Conservation (phyloP, 2,888 invertebrate genomes). For the Geotrupes spiniger region DNA sequence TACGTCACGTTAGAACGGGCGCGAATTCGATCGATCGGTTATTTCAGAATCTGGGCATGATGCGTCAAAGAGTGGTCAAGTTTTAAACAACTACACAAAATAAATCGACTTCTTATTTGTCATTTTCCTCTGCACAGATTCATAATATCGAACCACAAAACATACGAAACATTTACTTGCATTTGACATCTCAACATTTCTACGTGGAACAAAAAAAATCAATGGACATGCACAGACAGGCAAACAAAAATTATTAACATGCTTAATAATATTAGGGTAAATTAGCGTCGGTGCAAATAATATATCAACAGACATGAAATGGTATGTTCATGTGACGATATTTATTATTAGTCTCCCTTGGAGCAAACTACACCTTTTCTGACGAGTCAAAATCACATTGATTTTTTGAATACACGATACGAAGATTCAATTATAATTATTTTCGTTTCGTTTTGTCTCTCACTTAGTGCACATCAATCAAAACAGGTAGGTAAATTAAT, state of each 20-base stretch:
- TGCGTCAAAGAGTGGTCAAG: background rate
- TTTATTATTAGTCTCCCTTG: constrained; percentile 31
- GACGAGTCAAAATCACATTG: constrained; percentile 18
- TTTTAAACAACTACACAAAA: no score
- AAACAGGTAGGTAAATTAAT: no score
- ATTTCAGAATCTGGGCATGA: constrained; percentile 1
- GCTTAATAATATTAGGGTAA: background rate
- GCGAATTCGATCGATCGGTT: constrained; percentile 5
- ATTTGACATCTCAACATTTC: constrained; percentile 17
- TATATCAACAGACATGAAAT: background rate
- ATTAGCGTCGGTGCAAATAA: background rate
- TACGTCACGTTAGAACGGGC: constrained; percentile 14
- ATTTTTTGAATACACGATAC: no score
- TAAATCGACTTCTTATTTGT: no score
- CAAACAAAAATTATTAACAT: background rate
- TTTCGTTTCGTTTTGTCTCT: no score
- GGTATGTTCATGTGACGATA: background rate
- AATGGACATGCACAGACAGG: background rate
- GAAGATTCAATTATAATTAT: no score
- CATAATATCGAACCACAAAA: constrained; percentile 3
- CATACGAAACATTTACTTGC: constrained; percentile 21
- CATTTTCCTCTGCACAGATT: background rate
- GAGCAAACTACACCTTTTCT: constrained; percentile 56
- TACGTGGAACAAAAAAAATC: background rate
- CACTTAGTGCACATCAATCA: no score